Evolutionary conservation across 2,797 vertebrate genomes (phyloP).

Genomic region (Mus minutoides): DNA sequence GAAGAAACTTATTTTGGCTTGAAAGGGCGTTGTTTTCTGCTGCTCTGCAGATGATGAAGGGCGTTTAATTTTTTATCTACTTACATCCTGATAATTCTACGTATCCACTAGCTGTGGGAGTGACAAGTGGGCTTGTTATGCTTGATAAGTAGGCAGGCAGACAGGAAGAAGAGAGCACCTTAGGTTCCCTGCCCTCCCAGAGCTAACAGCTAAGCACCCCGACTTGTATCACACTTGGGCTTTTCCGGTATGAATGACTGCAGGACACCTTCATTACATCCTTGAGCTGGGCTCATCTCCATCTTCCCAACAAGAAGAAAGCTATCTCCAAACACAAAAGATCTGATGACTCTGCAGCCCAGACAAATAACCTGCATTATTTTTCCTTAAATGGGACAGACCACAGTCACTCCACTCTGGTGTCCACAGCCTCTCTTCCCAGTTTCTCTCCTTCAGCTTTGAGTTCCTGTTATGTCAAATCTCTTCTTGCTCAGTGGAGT

Average conservation of each 20-base stretch:
- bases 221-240: not conserved
- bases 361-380: not conserved
- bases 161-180: not conserved
- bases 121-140: not conserved
- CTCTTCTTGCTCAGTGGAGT: conserved; percentile 3
- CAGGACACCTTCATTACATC: not conserved
- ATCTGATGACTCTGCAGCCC: not conserved
- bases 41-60: not conserved
- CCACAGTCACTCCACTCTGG: not conserved
- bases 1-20: not conserved
- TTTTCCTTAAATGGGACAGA: not conserved
- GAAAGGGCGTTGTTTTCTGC: not conserved
- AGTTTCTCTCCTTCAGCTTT: not conserved
- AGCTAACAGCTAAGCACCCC: not conserved
- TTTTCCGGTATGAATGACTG: not conserved
- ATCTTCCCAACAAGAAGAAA: not conserved
- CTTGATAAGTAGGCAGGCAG: not conserved
- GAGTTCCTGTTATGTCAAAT: not conserved
- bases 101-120: not conserved
- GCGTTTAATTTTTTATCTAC: not conserved
- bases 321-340: not conserved
- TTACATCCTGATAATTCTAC: not conserved
- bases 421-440: not conserved
- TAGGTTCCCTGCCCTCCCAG: not conserved
- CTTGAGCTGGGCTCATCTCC: not conserved